Evolutionary conservation across 1,140 invertebrate genomes (phyloP).

Genomic region (Habropoda laboriosa): DNA sequence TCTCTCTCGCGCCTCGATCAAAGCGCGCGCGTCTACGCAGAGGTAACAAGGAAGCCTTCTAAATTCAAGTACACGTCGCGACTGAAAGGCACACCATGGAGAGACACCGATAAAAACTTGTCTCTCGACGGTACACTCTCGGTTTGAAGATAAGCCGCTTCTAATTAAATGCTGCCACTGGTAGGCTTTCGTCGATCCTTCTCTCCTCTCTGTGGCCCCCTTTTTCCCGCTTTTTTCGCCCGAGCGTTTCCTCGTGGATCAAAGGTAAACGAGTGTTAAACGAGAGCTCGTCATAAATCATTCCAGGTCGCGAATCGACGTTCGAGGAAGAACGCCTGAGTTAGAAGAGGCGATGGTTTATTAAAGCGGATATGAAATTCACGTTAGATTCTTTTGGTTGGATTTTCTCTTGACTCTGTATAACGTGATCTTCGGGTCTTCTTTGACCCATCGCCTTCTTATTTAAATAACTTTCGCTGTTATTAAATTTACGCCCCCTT

Average conservation of each 20-base stretch:
- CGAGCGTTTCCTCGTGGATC: neutral
- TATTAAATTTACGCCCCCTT: too few relatives aligned
- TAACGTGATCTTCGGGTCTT: too few relatives aligned
- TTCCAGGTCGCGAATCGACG: neutral
- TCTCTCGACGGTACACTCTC: conserved; percentile 28
- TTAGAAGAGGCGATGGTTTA: too few relatives aligned
- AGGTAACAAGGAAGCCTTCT: conserved; percentile 52
- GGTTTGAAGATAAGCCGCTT: conserved; percentile 56
- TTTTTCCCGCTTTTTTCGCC: neutral
- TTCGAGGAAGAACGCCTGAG: too few relatives aligned
- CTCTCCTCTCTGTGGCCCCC: neutral
- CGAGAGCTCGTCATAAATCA: neutral
- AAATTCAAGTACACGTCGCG: conserved; percentile 14
- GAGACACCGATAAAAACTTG: conserved; percentile 52
- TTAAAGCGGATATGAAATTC: too few relatives aligned
- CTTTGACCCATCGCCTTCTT: too few relatives aligned
- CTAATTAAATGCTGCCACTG: conserved; percentile 69
- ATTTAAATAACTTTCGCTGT: too few relatives aligned
- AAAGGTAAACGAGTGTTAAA: neutral
- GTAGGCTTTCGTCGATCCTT: conserved; percentile 26
- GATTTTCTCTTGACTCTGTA: too few relatives aligned
- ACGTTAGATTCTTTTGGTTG: too few relatives aligned
- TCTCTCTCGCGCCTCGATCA: too few relatives aligned
- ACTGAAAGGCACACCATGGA: conserved; percentile 18
- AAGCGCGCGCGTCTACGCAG: neutral